phyloP scores from a whole-genome alignment of 2,888 invertebrate species.

The Actias luna region DNA sequence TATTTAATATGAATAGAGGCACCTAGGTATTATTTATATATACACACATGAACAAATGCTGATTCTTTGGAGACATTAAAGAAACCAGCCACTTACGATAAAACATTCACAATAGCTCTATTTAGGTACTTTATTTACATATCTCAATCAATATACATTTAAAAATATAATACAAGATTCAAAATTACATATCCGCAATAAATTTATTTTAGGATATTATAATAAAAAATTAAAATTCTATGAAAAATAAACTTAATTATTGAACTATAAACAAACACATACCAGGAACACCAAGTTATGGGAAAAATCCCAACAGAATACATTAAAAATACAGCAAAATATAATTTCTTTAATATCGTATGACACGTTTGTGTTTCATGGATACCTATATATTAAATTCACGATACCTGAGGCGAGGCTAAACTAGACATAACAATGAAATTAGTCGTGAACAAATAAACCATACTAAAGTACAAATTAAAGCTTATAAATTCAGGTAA shows the following conservation, averaged over 20 bases:
- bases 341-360: neutral
- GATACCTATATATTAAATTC: neutral
- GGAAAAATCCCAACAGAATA: neutral
- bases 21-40: neutral
- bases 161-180: neutral
- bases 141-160: neutral
- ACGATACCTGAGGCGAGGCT: neutral
- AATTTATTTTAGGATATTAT: neutral
- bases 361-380: too few relatives aligned
- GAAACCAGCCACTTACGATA: neutral
- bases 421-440: neutral
- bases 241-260: neutral
- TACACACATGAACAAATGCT: neutral
- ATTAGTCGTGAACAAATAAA: neutral
- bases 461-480: neutral
- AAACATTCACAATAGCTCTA: neutral
- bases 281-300: neutral
- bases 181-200: neutral
- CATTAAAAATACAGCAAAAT: neutral
- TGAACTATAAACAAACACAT: neutral
- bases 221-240: neutral
- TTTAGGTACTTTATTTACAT: neutral
- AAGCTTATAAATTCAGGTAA: neutral
- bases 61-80: neutral
- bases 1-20: slow-evolving; percentile 1